Percentiles rank a stretch among this genome's conserved stretches.
Evolutionary conservation across 2,797 vertebrate genomes (phyloP).

Genomic region (Knipowitschia caucasica): DNA sequence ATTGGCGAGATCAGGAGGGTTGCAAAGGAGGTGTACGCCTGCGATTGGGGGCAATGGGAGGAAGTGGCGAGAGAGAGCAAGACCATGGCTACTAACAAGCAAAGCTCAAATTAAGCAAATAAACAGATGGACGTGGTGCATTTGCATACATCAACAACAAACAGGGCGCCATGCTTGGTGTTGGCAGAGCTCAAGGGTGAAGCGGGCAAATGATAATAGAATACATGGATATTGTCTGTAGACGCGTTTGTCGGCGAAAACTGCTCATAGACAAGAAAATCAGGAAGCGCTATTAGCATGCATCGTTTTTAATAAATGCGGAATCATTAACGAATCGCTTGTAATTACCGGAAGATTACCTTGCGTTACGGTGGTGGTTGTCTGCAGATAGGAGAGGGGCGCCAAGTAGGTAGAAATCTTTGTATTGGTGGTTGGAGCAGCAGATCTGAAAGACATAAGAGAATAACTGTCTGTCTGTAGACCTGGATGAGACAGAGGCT

Average conservation of each 20-base stretch:
- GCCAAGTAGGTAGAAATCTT: slow-evolving; percentile 39
- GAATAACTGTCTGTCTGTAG: slow-evolving; percentile 31
- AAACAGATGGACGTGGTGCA: slow-evolving; percentile 57
- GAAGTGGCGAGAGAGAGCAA: slow-evolving; percentile 22
- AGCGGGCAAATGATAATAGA: slow-evolving; percentile 33
- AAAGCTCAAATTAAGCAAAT: slow-evolving; percentile 57
- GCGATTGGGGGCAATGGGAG: slow-evolving; percentile 21
- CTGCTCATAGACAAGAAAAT: slow-evolving; percentile 12
- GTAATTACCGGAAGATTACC: slow-evolving; percentile 63
- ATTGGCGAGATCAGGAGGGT: slow-evolving; percentile 22
- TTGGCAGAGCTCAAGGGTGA: slow-evolving; percentile 52
- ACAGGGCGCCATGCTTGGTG: slow-evolving; percentile 31
- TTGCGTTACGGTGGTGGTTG: slow-evolving; percentile 38
- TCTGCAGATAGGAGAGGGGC: slow-evolving; percentile 23
- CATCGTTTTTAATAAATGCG: slow-evolving; percentile 44
- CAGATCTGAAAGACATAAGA: slow-evolving; percentile 27
- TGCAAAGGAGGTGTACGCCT: slow-evolving; percentile 20
- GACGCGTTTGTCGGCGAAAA: slow-evolving; percentile 20
- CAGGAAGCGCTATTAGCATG: slow-evolving; percentile 35
- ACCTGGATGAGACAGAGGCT: slow-evolving; percentile 34
- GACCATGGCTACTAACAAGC: slow-evolving; percentile 43
- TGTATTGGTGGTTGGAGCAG: slow-evolving; percentile 41
- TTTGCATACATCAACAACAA: slow-evolving; percentile 64
- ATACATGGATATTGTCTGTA: slow-evolving; percentile 10
- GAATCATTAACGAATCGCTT: slow-evolving; percentile 38